These are phyloP conservation scores for Tillus elongatus DNA, from an alignment of 2,888 invertebrate genomes.

Conservation along the genomic window DNA sequence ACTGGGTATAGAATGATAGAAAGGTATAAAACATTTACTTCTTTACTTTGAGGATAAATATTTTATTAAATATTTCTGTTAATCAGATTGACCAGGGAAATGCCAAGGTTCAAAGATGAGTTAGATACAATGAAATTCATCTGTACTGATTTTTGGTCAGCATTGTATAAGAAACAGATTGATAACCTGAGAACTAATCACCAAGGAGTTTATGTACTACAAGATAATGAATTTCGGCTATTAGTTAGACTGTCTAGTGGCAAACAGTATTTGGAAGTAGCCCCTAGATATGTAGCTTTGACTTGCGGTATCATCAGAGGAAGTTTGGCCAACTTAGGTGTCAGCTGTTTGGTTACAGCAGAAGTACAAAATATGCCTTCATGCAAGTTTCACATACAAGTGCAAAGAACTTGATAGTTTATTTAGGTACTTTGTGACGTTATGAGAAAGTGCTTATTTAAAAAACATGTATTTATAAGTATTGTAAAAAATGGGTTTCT, in stretches of 20 bases:
- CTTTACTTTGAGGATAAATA: neutral
- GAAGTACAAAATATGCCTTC: constrained; percentile 89
- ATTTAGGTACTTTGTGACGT: too few relatives aligned
- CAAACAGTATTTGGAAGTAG: constrained; percentile 84
- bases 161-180: constrained; percentile 95
- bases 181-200: constrained; percentile 97
- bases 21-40: constrained; percentile 39
- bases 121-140: constrained; percentile 97
- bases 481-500: too few relatives aligned
- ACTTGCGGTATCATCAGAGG: constrained; percentile 94
- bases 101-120: constrained; percentile 92
- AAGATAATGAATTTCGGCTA: constrained; percentile 91
- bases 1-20: constrained; percentile 80
- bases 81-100: constrained; percentile 77
- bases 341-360: constrained; percentile 89
- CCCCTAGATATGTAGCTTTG: constrained; percentile 87
- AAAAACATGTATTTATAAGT: too few relatives aligned
- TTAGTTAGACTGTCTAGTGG: constrained; percentile 79
- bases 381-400: constrained; percentile 87
- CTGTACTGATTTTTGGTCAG: constrained; percentile 98
- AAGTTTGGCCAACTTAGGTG: constrained; percentile 87
- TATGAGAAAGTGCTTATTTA: too few relatives aligned
- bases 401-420: constrained; percentile 58
- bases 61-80: neutral
- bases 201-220: constrained; percentile 94